These are phyloP conservation scores for Coranthus polyacanthus DNA, from an alignment of 2,797 vertebrate species.

Conservation along the genomic window DNA sequence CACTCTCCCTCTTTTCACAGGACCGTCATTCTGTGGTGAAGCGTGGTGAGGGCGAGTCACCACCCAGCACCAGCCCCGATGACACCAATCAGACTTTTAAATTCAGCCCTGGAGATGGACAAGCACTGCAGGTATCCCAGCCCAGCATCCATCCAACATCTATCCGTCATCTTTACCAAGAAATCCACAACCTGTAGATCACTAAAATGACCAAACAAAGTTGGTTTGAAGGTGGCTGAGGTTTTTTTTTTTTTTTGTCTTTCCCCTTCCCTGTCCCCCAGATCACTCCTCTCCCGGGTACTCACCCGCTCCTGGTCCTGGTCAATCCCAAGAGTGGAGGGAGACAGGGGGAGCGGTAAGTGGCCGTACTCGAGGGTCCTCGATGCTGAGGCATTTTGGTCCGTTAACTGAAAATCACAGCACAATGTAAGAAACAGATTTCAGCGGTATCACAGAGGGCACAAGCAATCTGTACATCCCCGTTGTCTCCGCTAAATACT, in stretches of 20 bases:
- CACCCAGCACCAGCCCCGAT: slow-evolving; percentile 87
- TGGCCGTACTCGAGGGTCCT: background rate
- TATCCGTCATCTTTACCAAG: background rate
- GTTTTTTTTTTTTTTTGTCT: slow-evolving; percentile 19
- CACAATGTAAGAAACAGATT: background rate
- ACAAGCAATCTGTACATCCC: slow-evolving; percentile 1
- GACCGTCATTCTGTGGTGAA: slow-evolving; percentile 89
- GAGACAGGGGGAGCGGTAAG: slow-evolving; percentile 94
- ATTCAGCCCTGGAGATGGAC: slow-evolving; percentile 87
- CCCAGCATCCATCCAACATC: background rate
- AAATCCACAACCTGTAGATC: background rate
- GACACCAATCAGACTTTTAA: slow-evolving; percentile 87
- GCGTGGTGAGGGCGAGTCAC: slow-evolving; percentile 86
- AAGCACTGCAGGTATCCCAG: slow-evolving; percentile 87
- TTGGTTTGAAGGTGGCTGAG: background rate
- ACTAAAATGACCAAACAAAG: background rate
- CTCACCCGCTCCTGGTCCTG: slow-evolving; percentile 92
- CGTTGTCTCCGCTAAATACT: slow-evolving; percentile 22
- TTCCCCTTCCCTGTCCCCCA: no score
- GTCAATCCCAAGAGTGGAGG: slow-evolving; percentile 97
- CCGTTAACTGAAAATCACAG: slow-evolving; percentile 23
- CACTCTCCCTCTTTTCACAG: slow-evolving; percentile 62
- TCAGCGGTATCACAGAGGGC: background rate
- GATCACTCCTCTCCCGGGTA: slow-evolving; percentile 92
- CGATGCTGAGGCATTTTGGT: no score